Conservation (phyloP, 2,888 invertebrate species). For the Buathra laborator region DNA sequence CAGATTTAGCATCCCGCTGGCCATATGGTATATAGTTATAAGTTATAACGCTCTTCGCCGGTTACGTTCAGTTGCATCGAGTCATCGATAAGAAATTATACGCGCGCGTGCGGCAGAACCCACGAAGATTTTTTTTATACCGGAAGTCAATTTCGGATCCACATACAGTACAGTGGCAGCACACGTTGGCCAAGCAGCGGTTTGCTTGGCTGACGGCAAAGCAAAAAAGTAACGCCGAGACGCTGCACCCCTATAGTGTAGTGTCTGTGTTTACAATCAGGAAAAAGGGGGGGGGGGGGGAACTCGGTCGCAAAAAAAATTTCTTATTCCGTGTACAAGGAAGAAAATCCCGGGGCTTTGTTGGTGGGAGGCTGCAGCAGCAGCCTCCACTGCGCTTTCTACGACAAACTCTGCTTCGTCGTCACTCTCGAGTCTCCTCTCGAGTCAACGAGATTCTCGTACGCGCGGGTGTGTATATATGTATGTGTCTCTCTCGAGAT, state of each 20-base stretch:
- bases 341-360: background rate
- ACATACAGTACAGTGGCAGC: constrained; percentile 7
- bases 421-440: constrained; percentile 1
- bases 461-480: background rate
- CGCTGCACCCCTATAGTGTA: background rate
- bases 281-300: background rate
- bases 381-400: constrained; percentile 15
- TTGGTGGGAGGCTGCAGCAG: background rate
- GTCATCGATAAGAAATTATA: constrained; percentile 55
- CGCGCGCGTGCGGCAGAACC: constrained; percentile 28
- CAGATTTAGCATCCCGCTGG: constrained; percentile 61
- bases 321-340: background rate
- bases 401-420: constrained; percentile 6
- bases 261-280: background rate
- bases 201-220: background rate
- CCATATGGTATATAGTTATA: constrained; percentile 52
- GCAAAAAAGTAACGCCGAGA: constrained; percentile 13
- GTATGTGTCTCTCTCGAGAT: constrained; percentile 12
- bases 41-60: constrained; percentile 11
- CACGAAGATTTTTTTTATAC: constrained; percentile 30
- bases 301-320: background rate
- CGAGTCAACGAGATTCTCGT: constrained; percentile 18
- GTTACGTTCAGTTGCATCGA: constrained; percentile 55
- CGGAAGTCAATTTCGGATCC: constrained; percentile 49
- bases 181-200: background rate